phyloP scores from a whole-genome alignment of 2,113 vertebrate species.

The Trogon melanurus region DNA sequence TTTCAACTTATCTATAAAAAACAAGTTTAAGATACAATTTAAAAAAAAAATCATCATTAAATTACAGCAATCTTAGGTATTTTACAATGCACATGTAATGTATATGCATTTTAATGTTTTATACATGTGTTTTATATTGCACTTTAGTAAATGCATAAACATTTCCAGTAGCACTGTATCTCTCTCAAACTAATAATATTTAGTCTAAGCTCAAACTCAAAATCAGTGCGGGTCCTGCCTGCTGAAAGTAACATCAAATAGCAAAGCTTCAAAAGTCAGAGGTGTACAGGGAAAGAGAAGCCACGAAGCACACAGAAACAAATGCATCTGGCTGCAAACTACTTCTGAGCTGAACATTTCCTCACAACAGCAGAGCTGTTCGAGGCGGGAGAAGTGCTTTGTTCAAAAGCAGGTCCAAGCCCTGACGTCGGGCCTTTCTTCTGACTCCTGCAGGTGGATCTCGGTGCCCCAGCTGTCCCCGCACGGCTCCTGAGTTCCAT shows the following conservation, averaged over 20 bases:
- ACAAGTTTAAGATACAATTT: background rate
- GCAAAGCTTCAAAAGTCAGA: background rate
- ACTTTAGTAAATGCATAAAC: background rate
- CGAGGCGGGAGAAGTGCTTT: background rate
- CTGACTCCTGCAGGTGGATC: conserved; percentile 83
- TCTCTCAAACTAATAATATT: background rate
- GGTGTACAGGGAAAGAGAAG: background rate
- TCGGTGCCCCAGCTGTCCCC: conserved; percentile 87
- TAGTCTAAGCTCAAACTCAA: background rate
- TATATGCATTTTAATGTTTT: background rate
- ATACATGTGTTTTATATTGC: background rate
- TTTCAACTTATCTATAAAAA: background rate
- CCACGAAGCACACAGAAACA: background rate
- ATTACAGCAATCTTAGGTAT: background rate
- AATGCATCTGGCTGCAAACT: background rate
- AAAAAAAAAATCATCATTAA: background rate
- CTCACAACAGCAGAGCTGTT: fast-evolving
- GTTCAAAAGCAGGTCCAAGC: background rate
- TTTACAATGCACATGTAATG: background rate
- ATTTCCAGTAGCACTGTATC: background rate
- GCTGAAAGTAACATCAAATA: background rate
- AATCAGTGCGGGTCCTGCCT: background rate
- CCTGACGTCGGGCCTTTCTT: background rate
- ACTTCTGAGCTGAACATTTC: fast-evolving
- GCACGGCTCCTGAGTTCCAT: conserved; percentile 78